phyloP scores from a whole-genome alignment of 1,140 invertebrate species.

The Batillaria attramentaria region DNA sequence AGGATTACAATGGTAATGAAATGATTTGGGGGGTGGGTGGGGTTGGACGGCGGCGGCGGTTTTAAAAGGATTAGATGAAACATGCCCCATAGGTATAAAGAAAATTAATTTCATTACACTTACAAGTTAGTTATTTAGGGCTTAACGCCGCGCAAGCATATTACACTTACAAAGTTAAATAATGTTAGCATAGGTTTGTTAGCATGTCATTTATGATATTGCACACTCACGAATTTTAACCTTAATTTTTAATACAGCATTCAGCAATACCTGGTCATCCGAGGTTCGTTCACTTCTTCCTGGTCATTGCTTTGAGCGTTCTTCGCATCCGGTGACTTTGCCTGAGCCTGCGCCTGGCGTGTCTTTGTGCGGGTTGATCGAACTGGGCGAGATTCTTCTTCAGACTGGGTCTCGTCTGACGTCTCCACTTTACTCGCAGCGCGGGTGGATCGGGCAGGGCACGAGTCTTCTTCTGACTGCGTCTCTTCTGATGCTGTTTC shows the following conservation, averaged over 20 bases:
- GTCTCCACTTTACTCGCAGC: neutral
- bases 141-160: too few species aligned
- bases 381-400: constrained; percentile 12
- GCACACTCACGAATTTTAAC: too few species aligned
- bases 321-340: neutral
- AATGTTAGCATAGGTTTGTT: too few species aligned
- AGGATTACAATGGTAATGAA: too few species aligned
- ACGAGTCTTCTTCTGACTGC: constrained; percentile 26
- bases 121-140: too few species aligned
- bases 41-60: too few species aligned
- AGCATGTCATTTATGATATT: too few species aligned
- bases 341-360: neutral
- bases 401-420: constrained; percentile 11
- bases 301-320: neutral
- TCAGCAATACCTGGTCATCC: constrained; percentile 31
- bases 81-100: neutral
- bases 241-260: too few species aligned
- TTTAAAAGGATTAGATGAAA: too few species aligned
- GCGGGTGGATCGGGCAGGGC: neutral
- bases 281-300: constrained; percentile 11
- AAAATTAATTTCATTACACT: too few species aligned
- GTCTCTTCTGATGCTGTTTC: neutral
- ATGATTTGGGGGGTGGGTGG: too few species aligned
- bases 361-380: constrained; percentile 11
- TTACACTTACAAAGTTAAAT: too few species aligned